phyloP scores from a whole-genome alignment of 2,113 vertebrate genomes.

The Dipodomys spectabilis region DNA sequence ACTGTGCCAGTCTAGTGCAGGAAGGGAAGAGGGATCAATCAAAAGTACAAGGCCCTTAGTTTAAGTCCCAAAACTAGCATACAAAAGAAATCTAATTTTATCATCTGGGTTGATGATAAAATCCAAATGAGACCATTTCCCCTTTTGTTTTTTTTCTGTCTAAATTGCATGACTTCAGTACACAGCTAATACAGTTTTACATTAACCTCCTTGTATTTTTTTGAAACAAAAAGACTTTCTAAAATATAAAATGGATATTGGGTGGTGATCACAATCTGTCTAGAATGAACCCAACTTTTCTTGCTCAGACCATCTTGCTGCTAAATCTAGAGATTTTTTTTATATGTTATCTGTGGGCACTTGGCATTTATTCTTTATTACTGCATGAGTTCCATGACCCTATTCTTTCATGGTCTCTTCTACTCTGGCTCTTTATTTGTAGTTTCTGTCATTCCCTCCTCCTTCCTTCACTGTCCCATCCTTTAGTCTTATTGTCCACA shows the following conservation, averaged over 20 bases:
- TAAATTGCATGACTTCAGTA: background rate
- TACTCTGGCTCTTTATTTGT: background rate
- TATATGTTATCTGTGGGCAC: background rate
- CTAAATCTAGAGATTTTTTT: background rate
- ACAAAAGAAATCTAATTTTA: background rate
- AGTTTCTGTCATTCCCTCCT: background rate
- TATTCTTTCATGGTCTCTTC: background rate
- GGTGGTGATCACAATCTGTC: background rate
- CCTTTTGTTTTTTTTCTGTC: background rate
- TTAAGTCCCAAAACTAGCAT: too few relatives aligned
- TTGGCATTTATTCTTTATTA: background rate
- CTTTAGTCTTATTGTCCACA: background rate
- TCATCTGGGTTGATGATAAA: conserved; percentile 6
- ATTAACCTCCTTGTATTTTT: background rate
- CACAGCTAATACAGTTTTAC: background rate
- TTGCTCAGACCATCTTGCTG: background rate
- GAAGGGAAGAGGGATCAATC: too few relatives aligned
- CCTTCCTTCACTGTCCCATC: too few relatives aligned
- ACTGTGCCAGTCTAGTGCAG: too few relatives aligned
- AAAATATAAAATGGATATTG: conserved; percentile 5
- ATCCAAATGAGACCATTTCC: background rate
- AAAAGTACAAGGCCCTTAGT: too few relatives aligned
- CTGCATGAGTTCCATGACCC: conserved; percentile 8
- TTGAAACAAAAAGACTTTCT: background rate
- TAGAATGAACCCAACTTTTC: background rate